Base-by-base conservation (phyloP, 2,888 invertebrate species). In the Tetropium fuscum region DNA sequence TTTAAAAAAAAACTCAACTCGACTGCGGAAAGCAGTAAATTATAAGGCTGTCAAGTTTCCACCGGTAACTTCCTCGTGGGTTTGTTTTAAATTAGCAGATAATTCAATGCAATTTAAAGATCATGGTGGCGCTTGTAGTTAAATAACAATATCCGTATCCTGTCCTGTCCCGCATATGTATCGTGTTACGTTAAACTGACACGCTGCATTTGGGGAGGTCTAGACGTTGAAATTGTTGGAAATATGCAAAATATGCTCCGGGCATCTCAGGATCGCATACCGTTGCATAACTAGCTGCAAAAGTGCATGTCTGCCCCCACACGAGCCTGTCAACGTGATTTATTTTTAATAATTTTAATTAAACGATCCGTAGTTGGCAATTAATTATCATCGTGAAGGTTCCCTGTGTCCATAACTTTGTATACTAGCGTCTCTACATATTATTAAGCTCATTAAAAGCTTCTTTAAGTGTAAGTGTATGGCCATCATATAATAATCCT, bases 61-160 rank as follows among this genome's bases (percentile, higher is more conserved):
- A 47, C 27, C 15, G 44, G 25, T 25, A 34, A 64, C 62, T 64
- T 63, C 64, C 63, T 67, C 34, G 36, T 63, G 57, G 56, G 63
- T 48, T 64, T 67, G 63, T 60, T 64, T 65, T 55, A 44, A 64
- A 67, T 67, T 67, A 67, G 64, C 58, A 34, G 54, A 49, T 64
- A 60, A 61, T 67, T 58, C 54, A 44, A 53, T 45, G 48, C 44
- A 58, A 60, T 62, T 60, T 44, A 38, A 18, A 58, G 19, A 53
- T 38, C 45, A 48, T 55, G 58, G 56, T 61, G 64, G 62, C 59
- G 64, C 58, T 65, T 57, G 41, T 32, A 58, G 56, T 58, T 59
- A 65, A 65, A 60, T 58, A 60, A 65, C 58, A 57, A 65, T 65
- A 65, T 65, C 65, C 65, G 65, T 47, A 65, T 65, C 65, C 65